Conservation (phyloP, 2,888 invertebrate genomes). For the Eupithecia inturbata region DNA sequence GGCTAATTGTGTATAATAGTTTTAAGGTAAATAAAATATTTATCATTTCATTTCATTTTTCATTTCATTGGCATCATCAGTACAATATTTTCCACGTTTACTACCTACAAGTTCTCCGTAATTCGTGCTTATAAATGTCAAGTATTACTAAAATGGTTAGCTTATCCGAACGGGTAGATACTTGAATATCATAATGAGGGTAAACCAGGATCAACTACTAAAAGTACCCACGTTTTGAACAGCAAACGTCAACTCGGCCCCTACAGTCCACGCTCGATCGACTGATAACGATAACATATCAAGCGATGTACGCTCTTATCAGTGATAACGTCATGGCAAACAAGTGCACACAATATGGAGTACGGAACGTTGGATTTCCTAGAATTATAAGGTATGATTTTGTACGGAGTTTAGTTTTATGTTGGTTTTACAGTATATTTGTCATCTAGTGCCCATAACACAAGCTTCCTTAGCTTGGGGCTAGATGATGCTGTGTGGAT, state of each 20-base stretch:
- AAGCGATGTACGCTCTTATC: constrained; percentile 78
- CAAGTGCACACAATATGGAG: constrained; percentile 66
- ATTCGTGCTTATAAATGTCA: not conserved
- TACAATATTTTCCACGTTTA: no score
- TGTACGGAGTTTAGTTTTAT: not conserved
- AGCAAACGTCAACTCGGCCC: constrained; percentile 18
- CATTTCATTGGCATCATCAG: no score
- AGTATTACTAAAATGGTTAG: not conserved
- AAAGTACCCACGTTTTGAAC: constrained; percentile 27
- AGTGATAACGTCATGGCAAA: constrained; percentile 74
- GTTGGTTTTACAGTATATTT: not conserved
- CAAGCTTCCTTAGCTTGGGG: no score
- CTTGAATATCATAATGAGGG: constrained; percentile 11
- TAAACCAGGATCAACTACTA: constrained; percentile 13
- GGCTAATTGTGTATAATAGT: no score
- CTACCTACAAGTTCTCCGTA: not conserved
- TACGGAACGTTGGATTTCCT: constrained; percentile 64
- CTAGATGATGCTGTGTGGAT: no score
- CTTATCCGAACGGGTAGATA: constrained; percentile 13
- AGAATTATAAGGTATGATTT: constrained; percentile 51
- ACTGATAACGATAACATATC: constrained; percentile 79
- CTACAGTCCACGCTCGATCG: constrained; percentile 62
- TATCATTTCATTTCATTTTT: no score
- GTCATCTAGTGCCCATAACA: no score
- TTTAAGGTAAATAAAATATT: no score